Evolutionary conservation across 2,113 vertebrate species (phyloP).

Genomic region (Vireo altiloquus): DNA sequence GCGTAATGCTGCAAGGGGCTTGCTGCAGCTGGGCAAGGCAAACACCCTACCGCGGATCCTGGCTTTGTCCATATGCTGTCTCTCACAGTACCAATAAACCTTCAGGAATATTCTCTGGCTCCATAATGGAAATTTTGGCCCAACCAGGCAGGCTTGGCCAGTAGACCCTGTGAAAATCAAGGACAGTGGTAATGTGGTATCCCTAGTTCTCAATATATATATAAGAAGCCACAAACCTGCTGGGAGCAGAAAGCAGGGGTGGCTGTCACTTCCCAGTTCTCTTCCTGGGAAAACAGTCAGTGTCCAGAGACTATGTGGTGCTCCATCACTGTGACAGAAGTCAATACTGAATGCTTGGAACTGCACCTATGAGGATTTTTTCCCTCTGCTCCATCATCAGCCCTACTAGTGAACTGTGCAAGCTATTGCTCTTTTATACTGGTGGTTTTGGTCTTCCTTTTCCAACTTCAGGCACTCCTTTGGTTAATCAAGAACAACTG

Average conservation of each 20-base stretch:
- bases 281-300: neutral
- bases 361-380: fast-evolving
- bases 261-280: neutral
- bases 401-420: neutral
- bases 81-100: neutral
- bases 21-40: neutral
- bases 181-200: fast-evolving
- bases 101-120: neutral
- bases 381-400: neutral
- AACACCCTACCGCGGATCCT: neutral
- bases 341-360: neutral
- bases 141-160: neutral
- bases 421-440: neutral
- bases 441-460: neutral
- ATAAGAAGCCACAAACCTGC: neutral
- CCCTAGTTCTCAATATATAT: neutral
- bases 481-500: neutral
- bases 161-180: neutral
- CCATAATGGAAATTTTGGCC: neutral
- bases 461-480: neutral
- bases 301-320: fast-evolving
- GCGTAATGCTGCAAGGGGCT: fast-evolving
- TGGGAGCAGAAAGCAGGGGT: neutral
- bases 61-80: neutral
- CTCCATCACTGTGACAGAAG: neutral